Base-by-base conservation (phyloP, 2,113 vertebrate species). In the Rhabdornis inornatus region DNA sequence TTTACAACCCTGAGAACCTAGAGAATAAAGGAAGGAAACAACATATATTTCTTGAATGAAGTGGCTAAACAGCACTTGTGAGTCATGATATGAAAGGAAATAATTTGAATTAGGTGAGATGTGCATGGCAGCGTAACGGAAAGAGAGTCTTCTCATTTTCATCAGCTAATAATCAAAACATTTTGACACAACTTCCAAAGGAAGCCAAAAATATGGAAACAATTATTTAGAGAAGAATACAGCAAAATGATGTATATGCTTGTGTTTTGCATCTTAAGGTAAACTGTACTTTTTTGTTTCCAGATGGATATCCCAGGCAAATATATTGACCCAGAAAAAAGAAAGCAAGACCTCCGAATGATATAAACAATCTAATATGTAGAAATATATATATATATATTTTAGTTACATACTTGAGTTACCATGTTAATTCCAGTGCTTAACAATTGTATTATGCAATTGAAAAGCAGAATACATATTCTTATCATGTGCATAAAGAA, bases 101-200 rank as follows among this genome's bases (percentile, higher is more conserved):
- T 96, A 96, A 94, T 96, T 96, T 85, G 91, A 97, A 94, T 98
- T 96, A 97, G 95, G 96, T 97, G 94, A 97, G 96, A 97, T 89
- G 81, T 95, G 89, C 94, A 92, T 80, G 86, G 97, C 93, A 95
- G 87, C 11, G 4, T 77, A 94, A 91, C 23, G 16, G 93, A 87
- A 95, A 92, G 91, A 64, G 87, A 93, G 45, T 92, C 88, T 97
- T 70, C 95, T 97, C 78, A 92, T 97, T 98, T 98, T 98, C 96
- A 95, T 96, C 96, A 97, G 90, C 82, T 97, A 98, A 97, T 98
- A 97, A 97, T 97, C 94, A 95, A 97, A 98, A 97, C 93, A 97
- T 93, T 96, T 98, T 97, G 97, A 97, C 92, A 83, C 59, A 86
- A 74, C 40, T 93, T 96, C 92, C 83, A 96, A 94, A 93, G 79